Evolutionary conservation across 92 coral and sea anemone species (phyloP), one percentile per base, ranked within the genome.

Genomic region (Parazoanthus darwini): DNA sequence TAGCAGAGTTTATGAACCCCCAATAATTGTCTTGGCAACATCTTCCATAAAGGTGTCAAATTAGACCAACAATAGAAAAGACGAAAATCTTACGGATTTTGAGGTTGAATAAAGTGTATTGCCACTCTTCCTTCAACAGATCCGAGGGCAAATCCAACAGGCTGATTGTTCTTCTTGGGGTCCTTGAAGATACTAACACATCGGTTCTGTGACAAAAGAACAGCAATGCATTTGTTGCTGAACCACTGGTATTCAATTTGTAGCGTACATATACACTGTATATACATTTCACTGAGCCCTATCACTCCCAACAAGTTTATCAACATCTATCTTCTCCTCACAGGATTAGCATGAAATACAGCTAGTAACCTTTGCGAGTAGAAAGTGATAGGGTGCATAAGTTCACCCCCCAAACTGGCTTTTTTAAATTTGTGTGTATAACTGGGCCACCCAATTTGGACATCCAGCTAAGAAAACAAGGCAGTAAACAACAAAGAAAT

Each of bases 51-150:
- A 63, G 16, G 13, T 29, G 46, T 38, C 4, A 58, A 71, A 35
- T 15, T 14, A 42, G 36, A 13, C 39, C 22, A 9, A 29, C 6
- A 35, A 36, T 0, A 37, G 3, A 6, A 39, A 25, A 20, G 35
- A 75, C 6, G 48, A 59, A 44, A 29, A 74, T 80, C 99, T 95
- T 92, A 97, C 99, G 99, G 97, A 74, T 92, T 95, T 78, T 89
- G 94, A 75, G 99, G 99, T 59, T 95, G 95, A 77, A 97, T 97
- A 72, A 90, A 97, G 39, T 97, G 97, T 80, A 97, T 95, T 1
- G 99, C 99, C 14, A 97, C 99, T 90, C 99, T 90, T 82, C 99
- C 99, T 75, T 97, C 99, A 26, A 97, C 99, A 22, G 99, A 97
- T 25, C 99, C 99, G 36, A 97, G 90, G 9, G 99, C 99, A 93